Conservation (phyloP, 2,113 vertebrate species). For the Vimba vimba region DNA sequence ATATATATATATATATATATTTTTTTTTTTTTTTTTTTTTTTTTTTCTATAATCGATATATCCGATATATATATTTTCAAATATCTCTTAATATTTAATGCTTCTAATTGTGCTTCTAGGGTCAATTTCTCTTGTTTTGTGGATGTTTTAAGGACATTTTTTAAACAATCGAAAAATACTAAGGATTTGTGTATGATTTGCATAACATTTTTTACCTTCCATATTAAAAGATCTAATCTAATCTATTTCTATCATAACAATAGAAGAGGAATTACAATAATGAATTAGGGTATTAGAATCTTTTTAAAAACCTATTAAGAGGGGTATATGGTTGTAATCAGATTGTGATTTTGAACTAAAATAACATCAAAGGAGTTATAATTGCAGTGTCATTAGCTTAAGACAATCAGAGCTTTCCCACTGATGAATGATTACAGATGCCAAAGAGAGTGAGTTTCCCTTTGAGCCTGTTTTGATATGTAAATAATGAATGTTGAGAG, state of each 20-base stretch:
- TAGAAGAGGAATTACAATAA: background rate
- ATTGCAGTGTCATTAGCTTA: background rate
- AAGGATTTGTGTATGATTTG: background rate
- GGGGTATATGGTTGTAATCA: background rate
- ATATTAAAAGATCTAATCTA: background rate
- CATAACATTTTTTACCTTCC: background rate
- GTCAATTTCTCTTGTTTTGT: background rate
- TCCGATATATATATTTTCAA: background rate
- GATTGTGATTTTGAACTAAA: background rate
- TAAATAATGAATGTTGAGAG: slow-evolving; percentile 24
- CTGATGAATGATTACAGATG: slow-evolving; percentile 7
- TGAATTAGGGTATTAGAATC: background rate
- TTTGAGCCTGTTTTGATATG: slow-evolving; percentile 17
- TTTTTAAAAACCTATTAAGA: background rate
- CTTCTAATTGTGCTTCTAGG: background rate
- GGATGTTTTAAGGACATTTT: background rate
- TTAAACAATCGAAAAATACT: too few relatives aligned
- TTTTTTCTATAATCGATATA: background rate
- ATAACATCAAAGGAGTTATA: background rate
- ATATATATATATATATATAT: too few relatives aligned
- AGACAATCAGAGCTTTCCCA: slow-evolving; percentile 19
- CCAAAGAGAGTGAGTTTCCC: background rate
- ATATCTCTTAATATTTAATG: background rate
- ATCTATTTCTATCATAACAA: background rate
- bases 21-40: too few relatives aligned